A percentile compares a stretch with the other conserved stretches of the same genome.
These are phyloP conservation scores for Oscheius sp. DNA, from an alignment of 2,888 invertebrate species.

Conservation along the genomic window DNA sequence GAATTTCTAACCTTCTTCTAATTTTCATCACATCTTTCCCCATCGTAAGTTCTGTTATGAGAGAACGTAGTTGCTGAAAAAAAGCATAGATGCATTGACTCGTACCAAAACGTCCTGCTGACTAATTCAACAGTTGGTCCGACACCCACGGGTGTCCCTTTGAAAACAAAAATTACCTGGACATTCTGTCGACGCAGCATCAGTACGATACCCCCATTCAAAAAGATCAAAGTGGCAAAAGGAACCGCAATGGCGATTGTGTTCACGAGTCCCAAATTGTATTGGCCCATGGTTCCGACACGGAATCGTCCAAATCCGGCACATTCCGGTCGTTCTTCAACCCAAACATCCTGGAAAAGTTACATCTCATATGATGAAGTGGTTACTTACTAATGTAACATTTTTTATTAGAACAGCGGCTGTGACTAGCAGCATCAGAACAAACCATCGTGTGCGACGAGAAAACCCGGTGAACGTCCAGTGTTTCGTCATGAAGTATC, in stretches of 20 bases:
- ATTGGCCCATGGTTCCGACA: conserved; percentile 43
- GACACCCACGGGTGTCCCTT: not conserved
- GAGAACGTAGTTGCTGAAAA: conserved; percentile 67
- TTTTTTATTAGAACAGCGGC: conserved; percentile 65
- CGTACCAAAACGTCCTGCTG: not conserved
- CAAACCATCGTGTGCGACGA: conserved; percentile 67
- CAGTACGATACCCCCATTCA: conserved; percentile 71
- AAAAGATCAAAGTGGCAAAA: conserved; percentile 69
- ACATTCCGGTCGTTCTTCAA: conserved; percentile 50
- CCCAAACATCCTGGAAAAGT: conserved; percentile 46
- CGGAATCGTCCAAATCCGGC: conserved; percentile 47
- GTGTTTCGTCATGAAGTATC: conserved; percentile 66
- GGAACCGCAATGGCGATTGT: conserved; percentile 63
- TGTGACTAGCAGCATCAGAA: conserved; percentile 55
- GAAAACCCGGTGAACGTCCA: conserved; percentile 73
- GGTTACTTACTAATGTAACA: conserved; percentile 53
- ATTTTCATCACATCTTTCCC: conserved; percentile 71
- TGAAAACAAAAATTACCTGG: conserved; percentile 49
- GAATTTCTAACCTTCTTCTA: no score
- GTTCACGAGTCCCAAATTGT: conserved; percentile 49
- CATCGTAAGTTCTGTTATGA: conserved; percentile 71
- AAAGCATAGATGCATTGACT: not conserved
- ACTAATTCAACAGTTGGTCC: no score
- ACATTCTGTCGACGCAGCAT: conserved; percentile 71
- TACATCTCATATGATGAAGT: not conserved